Evolutionary conservation across 2,113 vertebrate genomes (phyloP).

Genomic region (Setophaga coronata): DNA sequence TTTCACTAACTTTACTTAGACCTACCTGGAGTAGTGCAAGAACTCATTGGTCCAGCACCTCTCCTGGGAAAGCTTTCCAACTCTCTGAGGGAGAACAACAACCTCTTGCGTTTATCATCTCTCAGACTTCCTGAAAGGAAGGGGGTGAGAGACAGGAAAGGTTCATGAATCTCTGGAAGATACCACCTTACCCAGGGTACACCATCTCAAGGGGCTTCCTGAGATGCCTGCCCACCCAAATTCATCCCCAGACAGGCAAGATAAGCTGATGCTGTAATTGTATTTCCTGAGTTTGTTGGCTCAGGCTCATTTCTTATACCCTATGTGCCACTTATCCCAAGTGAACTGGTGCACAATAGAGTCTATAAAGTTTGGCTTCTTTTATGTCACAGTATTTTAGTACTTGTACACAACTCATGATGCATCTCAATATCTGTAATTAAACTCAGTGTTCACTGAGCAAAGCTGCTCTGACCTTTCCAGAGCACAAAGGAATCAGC

Average conservation of each 20-base stretch:
- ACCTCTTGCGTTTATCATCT: background rate
- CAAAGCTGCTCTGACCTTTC: background rate
- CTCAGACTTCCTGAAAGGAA: background rate
- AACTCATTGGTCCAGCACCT: fast-evolving
- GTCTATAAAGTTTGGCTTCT: fast-evolving
- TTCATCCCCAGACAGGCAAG: background rate
- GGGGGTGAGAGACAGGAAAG: background rate
- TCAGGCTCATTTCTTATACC: background rate
- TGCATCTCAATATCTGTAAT: background rate
- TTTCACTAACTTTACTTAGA: background rate
- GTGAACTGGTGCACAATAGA: background rate
- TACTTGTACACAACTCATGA: background rate
- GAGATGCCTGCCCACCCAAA: background rate
- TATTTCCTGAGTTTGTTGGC: background rate
- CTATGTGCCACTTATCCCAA: background rate
- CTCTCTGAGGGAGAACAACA: background rate
- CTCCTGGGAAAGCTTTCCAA: background rate
- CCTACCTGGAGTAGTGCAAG: fast-evolving
- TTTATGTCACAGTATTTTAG: background rate
- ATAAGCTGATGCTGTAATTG: background rate
- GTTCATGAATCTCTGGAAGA: background rate
- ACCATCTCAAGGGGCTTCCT: background rate
- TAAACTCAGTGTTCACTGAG: background rate
- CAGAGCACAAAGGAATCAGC: background rate
- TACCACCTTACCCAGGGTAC: background rate